Percentiles rank a stretch among this genome's conserved stretches.
Evolutionary conservation across 2,113 vertebrate genomes (phyloP).

Genomic region (Psephotus haematonotus): DNA sequence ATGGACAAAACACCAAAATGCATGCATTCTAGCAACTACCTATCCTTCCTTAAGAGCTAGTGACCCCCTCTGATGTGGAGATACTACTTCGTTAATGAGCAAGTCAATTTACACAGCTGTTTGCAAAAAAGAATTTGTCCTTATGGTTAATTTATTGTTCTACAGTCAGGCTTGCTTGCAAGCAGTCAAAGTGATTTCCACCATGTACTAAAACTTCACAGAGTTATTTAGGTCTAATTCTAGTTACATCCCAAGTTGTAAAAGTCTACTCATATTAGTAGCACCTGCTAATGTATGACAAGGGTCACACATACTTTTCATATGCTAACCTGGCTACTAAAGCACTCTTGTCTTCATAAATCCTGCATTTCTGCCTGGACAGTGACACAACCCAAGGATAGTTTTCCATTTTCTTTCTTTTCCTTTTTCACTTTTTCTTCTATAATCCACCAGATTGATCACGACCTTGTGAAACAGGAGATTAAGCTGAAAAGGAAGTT

Average conservation of each 20-base stretch:
- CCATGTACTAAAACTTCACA: background rate
- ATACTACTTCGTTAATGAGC: background rate
- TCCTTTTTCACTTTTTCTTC: background rate
- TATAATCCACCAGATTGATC: background rate
- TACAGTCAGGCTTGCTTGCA: background rate
- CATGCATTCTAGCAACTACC: background rate
- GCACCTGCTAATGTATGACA: background rate
- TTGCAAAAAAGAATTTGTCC: background rate
- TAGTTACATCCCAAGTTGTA: background rate
- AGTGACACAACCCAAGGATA: background rate
- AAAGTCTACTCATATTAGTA: background rate
- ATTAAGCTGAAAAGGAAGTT: background rate
- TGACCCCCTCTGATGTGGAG: accelerated
- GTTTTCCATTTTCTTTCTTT: background rate
- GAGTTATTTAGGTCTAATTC: background rate
- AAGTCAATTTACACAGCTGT: background rate
- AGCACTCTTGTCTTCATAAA: background rate
- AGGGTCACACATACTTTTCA: background rate
- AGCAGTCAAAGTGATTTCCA: background rate
- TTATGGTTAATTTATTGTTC: background rate
- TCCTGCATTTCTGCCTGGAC: background rate
- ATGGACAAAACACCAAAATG: background rate
- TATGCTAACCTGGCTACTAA: background rate
- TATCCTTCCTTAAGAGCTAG: background rate
- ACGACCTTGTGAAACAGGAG: background rate